A percentile compares a stretch with the other conserved stretches of the same genome.
phyloP scores from a whole-genome alignment of 1,140 invertebrate genomes.

The Conus ventricosus region DNA sequence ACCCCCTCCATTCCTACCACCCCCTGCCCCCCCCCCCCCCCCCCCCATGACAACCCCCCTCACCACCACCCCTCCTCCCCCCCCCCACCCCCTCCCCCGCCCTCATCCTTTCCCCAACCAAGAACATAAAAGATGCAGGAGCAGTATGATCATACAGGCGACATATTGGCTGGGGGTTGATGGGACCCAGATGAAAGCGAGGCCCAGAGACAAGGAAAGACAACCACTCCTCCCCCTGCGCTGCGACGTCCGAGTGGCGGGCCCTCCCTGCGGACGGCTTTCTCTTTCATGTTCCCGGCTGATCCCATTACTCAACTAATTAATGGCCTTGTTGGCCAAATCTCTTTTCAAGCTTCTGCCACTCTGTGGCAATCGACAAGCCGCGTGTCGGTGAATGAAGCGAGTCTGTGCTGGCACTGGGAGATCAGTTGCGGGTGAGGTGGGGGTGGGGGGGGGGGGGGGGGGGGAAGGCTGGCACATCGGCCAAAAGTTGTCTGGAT shows the following conservation, averaged over 20 bases:
- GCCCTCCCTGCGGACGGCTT: background rate
- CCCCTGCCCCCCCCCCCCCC: background rate
- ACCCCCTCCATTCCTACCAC: background rate
- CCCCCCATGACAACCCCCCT: background rate
- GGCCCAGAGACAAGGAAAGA: constrained; percentile 27
- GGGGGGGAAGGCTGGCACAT: no score
- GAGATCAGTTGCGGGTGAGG: no score
- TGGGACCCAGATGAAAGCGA: background rate
- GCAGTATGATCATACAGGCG: background rate
- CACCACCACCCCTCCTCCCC: background rate
- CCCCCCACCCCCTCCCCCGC: background rate
- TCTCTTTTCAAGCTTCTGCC: constrained; percentile 33
- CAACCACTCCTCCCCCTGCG: background rate
- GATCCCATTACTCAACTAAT: background rate
- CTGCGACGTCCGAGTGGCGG: constrained; percentile 36
- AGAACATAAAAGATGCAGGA: background rate
- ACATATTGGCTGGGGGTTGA: background rate
- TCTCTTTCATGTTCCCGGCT: background rate
- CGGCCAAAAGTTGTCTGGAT: no score
- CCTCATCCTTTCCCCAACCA: background rate
- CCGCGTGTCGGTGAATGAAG: no score
- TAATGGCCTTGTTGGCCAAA: background rate
- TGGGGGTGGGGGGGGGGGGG: no score
- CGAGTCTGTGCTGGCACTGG: no score
- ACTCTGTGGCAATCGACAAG: background rate